A percentile compares a stretch with the other conserved stretches of the same genome.
Evolutionary conservation across 2,113 vertebrate species (phyloP).

Genomic region (Petrocephalus zakoni): DNA sequence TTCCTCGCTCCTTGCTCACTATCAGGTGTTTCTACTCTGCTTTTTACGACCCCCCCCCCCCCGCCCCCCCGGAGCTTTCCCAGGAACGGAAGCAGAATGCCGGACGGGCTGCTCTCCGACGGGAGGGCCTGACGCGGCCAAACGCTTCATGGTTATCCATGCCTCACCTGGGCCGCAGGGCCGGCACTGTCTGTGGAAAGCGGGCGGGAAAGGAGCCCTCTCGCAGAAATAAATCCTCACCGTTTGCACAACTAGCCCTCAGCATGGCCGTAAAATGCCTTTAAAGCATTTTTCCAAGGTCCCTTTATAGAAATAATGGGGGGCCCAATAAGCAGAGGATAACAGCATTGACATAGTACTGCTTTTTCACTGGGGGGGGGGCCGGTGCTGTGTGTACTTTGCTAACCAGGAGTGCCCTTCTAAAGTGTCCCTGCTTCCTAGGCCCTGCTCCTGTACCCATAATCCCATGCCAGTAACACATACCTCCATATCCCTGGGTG

Average conservation of each 20-base stretch:
- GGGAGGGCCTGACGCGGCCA: neutral
- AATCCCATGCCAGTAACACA: neutral
- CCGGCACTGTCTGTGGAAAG: neutral
- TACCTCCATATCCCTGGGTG: neutral
- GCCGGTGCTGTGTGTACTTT: neutral
- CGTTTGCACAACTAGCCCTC: neutral
- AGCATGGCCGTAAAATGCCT: neutral
- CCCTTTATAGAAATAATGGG: neutral
- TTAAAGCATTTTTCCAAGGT: conserved; percentile 1
- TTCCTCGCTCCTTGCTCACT: neutral
- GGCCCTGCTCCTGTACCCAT: neutral
- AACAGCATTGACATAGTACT: neutral
- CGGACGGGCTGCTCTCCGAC: neutral
- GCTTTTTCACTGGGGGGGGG: neutral
- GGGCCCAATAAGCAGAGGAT: neutral
- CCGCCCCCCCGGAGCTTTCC: neutral
- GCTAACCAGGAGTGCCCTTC: neutral
- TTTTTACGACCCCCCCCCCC: neutral
- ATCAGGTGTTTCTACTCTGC: neutral
- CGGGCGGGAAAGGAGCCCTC: neutral
- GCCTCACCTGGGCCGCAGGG: neutral
- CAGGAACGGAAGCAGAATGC: neutral
- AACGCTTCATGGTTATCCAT: neutral
- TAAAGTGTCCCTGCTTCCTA: neutral
- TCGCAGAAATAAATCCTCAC: neutral